Conservation (phyloP, 2,888 invertebrate species). For the Mimumesa dahlbomi region DNA sequence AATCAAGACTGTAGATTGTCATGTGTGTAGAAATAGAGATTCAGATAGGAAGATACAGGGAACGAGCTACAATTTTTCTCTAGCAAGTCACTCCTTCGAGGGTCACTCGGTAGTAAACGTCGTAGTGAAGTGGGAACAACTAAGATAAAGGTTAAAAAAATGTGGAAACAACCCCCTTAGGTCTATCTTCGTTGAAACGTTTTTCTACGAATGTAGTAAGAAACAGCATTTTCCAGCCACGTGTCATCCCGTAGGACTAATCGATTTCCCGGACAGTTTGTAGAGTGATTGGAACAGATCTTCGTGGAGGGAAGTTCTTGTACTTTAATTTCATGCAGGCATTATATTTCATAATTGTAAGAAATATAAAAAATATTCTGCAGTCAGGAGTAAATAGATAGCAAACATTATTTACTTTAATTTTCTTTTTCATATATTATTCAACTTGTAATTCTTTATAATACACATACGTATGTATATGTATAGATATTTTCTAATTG, state of each 20-base stretch:
- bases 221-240: not conserved
- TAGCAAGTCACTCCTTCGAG: conserved; percentile 4
- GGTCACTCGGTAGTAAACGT: conserved; percentile 9
- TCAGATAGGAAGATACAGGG: not conserved
- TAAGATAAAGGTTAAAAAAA: conserved; percentile 9
- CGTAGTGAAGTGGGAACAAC: conserved; percentile 1
- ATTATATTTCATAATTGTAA: no score
- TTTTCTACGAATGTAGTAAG: conserved; percentile 12
- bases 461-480: no score
- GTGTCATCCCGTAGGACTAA: conserved; percentile 19
- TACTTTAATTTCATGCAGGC: no score
- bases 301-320: no score
- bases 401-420: no score
- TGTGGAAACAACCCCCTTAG: conserved; percentile 4
- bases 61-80: conserved; percentile 1
- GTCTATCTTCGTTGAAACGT: conserved; percentile 13
- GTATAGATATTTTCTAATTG: no score
- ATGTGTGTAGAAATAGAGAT: not conserved
- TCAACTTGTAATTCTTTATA: no score
- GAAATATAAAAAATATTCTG: no score
- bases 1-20: no score
- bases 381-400: no score
- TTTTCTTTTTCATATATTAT: no score
- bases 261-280: conserved; percentile 6
- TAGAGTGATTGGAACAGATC: not conserved